Percentiles rank a stretch among this genome's conserved stretches.
These are phyloP conservation scores for Andinoacara biseriatus DNA, from an alignment of 2,113 vertebrate species.

Conservation along the genomic window DNA sequence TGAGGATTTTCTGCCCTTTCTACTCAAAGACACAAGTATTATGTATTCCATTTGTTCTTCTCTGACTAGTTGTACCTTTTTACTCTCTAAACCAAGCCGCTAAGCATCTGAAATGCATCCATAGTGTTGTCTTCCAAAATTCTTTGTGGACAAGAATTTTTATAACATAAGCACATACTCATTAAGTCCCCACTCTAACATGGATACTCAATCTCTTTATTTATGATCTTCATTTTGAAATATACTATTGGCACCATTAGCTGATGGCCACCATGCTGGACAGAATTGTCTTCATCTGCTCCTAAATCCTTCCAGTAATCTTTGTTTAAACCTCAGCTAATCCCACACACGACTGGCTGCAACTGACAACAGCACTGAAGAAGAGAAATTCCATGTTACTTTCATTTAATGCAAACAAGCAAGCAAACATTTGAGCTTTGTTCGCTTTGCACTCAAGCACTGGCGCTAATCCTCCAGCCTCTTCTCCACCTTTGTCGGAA, in stretches of 20 bases:
- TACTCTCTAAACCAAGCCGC: background rate
- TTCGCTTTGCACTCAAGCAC: constrained; percentile 31
- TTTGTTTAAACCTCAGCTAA: constrained; percentile 59
- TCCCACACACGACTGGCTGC: constrained; percentile 36
- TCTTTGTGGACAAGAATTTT: background rate
- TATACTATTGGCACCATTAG: constrained; percentile 12
- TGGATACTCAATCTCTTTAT: background rate
- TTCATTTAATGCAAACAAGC: background rate
- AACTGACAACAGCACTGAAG: background rate
- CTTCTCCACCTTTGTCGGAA: constrained; percentile 32
- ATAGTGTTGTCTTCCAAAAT: background rate
- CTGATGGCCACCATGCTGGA: constrained; percentile 54
- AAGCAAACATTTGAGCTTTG: background rate
- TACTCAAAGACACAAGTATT: background rate
- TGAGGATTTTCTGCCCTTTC: constrained; percentile 23
- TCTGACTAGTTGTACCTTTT: background rate
- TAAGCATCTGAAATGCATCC: background rate
- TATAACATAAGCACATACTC: constrained; percentile 6
- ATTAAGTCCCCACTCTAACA: background rate
- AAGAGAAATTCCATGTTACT: constrained; percentile 6
- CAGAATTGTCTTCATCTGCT: constrained; percentile 50
- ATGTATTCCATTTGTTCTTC: background rate
- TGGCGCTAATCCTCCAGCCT: constrained; percentile 34
- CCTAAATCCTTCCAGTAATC: constrained; percentile 60
- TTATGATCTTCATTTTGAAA: background rate